Evolutionary conservation across 2,113 vertebrate species (phyloP).

Genomic region (Holacanthus passer): DNA sequence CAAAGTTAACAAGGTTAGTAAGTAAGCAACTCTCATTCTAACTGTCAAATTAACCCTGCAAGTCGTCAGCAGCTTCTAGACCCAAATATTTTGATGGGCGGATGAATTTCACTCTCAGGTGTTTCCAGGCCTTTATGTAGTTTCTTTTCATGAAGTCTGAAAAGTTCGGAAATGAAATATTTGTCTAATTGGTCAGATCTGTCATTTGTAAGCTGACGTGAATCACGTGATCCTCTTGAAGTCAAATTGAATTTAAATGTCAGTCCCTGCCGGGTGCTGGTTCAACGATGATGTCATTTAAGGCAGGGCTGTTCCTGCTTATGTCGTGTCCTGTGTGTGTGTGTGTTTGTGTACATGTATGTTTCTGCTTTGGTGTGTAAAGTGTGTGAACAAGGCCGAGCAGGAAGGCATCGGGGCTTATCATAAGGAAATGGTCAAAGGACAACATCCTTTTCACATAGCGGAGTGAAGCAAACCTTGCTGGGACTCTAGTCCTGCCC

Average conservation of each 20-base stretch:
- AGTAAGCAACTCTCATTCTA: no score
- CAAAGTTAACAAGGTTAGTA: no score
- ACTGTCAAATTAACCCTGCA: no score
- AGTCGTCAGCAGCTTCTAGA: background rate
- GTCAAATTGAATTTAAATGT: conserved; percentile 10
- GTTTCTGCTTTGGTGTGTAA: conserved; percentile 36
- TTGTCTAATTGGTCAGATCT: background rate
- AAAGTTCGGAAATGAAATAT: background rate
- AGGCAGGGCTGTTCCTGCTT: conserved; percentile 51
- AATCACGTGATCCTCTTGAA: background rate
- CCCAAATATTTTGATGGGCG: background rate
- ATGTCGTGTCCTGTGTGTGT: conserved; percentile 43
- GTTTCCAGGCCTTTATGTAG: background rate
- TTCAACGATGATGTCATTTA: conserved; percentile 64
- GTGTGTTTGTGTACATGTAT: conserved; percentile 22
- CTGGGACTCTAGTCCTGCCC: conserved; percentile 22
- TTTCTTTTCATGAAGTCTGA: background rate
- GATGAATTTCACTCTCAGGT: background rate
- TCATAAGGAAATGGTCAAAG: conserved; percentile 85
- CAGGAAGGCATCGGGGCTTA: conserved; percentile 82
- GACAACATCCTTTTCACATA: conserved; percentile 82
- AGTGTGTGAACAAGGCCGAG: conserved; percentile 73
- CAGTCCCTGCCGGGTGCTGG: background rate
- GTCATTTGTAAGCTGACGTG: background rate
- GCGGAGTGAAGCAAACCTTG: conserved; percentile 41